Conservation (phyloP, 2,797 vertebrate species). For the Heteromormyrus szaboi region DNA sequence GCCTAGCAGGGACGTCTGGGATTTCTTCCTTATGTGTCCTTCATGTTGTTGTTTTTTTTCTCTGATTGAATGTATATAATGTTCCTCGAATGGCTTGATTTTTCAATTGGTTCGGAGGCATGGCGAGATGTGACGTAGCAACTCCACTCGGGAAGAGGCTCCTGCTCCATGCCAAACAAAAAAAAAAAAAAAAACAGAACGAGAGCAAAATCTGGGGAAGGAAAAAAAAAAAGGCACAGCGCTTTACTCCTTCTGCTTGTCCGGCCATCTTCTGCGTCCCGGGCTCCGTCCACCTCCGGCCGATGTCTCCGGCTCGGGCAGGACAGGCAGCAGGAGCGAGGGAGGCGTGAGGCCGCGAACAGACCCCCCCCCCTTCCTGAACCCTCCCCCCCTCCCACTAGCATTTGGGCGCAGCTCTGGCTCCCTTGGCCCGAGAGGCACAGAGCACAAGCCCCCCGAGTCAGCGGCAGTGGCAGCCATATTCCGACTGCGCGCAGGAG, state of each 20-base stretch:
- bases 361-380: neutral
- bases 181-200: slow-evolving; percentile 1
- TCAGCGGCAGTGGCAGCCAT: slow-evolving; percentile 46
- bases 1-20: slow-evolving; percentile 22
- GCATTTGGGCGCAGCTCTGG: slow-evolving; percentile 33
- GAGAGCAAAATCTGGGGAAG: slow-evolving; percentile 15
- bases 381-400: slow-evolving; percentile 28
- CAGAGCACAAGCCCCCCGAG: slow-evolving; percentile 12
- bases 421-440: slow-evolving; percentile 41
- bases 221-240: neutral
- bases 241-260: neutral
- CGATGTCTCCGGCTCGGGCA: neutral
- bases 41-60: slow-evolving; percentile 30
- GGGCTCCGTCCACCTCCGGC: too few species aligned
- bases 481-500: slow-evolving; percentile 33
- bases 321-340: neutral
- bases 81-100: slow-evolving; percentile 53
- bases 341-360: neutral
- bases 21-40: slow-evolving; percentile 30
- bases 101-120: slow-evolving; percentile 76
- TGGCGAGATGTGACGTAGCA: slow-evolving; percentile 95
- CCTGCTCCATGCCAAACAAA: slow-evolving; percentile 57
- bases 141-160: slow-evolving; percentile 62
- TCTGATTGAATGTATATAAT: slow-evolving; percentile 25
- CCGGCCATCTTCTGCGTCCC: slow-evolving; percentile 9